phyloP scores from a whole-genome alignment of 2,888 invertebrate genomes.

The Agrotis ipsilon region DNA sequence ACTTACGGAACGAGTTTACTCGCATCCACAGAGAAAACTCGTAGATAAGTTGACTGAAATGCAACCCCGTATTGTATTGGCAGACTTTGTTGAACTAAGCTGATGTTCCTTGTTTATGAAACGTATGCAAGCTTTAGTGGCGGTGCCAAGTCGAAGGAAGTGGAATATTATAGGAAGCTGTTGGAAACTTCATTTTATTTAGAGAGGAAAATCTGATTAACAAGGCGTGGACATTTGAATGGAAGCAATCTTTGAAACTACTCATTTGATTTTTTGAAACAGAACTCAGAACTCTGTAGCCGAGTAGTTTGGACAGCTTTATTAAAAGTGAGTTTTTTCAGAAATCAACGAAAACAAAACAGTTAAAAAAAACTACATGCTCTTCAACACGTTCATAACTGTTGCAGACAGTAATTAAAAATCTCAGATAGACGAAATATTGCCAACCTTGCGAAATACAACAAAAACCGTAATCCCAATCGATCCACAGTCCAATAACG shows the following conservation, averaged over 20 bases:
- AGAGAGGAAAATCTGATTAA: background rate
- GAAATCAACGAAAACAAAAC: too few species aligned
- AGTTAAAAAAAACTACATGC: too few species aligned
- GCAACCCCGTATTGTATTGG: slow-evolving; percentile 47
- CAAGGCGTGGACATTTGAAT: background rate
- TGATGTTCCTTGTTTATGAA: slow-evolving; percentile 36
- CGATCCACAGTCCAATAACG: slow-evolving; percentile 53
- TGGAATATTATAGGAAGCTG: background rate
- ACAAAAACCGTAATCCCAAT: slow-evolving; percentile 21
- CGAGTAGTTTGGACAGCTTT: too few species aligned
- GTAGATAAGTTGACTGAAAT: slow-evolving; percentile 47
- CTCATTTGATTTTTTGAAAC: too few species aligned
- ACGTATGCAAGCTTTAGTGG: background rate
- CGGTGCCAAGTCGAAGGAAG: slow-evolving; percentile 5
- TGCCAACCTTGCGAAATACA: slow-evolving; percentile 24
- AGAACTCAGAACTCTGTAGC: too few species aligned
- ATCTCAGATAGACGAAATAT: background rate
- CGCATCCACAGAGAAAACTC: slow-evolving; percentile 44
- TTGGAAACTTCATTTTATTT: background rate
- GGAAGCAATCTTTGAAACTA: too few species aligned
- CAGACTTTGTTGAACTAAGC: slow-evolving; percentile 36
- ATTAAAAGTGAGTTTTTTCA: too few species aligned
- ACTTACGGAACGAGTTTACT: slow-evolving; percentile 53
- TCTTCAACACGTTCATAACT: too few species aligned
- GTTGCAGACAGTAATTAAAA: background rate